Base-by-base conservation (phyloP, 2,797 vertebrate species). In the Rhinella marina region DNA sequence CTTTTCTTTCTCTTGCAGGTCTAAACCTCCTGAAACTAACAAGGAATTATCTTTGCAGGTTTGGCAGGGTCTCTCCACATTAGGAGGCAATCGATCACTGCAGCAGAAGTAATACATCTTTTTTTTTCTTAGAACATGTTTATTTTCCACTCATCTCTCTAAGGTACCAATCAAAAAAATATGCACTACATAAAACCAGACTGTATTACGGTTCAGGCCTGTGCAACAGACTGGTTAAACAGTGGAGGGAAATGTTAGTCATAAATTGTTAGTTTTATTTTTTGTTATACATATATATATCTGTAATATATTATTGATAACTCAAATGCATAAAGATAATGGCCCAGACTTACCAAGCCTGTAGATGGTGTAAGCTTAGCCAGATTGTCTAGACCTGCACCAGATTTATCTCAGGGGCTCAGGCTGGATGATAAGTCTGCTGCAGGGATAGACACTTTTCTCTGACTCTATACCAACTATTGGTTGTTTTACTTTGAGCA, bases 61-160 rank as follows among this genome's bases (percentile, higher is more conserved):
- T 82, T 73, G 84, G 75, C 87, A 70, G 61, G 50, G 73, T 84
- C 87, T 84, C 64, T 88, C 75, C 82, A 79, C 87, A 79, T 88
- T 84, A 84, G 52, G 82, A 68, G 50, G 73, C 75, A 84, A 88
- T 88, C 87, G 82, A 88, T 88, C 87, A 88, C 64, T 61, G 62
- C 61, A 68, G 52, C 50, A 84, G 50, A 84, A 77, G 78, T 83
- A 72, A 83, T 87, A 56, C 32, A 57, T 88, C 81, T 88, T 72
- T 17, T 41, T 82, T 72, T 50, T 88, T 59, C 87, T 66, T 61
- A 82, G 52, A 84, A 84, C 81, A 88, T 84, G 75, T 88, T 88
- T 88, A 79, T 56, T 66, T 84, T 72, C 27, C 82, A 80, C 73
- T 77, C 75, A 83, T 83, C 73, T 87, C 86, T 77, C 81, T 50